phyloP scores from a whole-genome alignment of 2,888 invertebrate genomes.

The Galeopsomyia nigrocyanea region DNA sequence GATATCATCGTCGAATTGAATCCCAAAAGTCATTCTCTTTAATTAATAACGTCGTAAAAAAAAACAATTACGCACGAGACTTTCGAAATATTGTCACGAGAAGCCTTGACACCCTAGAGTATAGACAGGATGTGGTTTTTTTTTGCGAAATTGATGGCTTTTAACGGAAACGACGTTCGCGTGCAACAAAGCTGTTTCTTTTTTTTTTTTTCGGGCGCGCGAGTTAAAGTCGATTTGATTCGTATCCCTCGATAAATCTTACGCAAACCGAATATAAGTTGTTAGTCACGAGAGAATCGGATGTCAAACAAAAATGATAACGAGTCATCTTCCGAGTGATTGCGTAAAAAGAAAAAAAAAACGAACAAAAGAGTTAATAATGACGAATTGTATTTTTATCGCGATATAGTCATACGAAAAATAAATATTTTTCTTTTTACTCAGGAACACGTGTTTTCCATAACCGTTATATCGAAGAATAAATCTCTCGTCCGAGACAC shows the following conservation, averaged over 20 bases:
- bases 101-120: constrained; percentile 36
- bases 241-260: no score
- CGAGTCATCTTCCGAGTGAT: no score
- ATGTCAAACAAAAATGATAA: no score
- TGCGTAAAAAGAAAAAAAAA: no score
- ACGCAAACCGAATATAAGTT: no score
- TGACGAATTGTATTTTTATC: no score
- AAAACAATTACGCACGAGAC: no score
- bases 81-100: constrained; percentile 23
- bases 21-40: no score
- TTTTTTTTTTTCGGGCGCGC: neutral
- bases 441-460: neutral
- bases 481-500: constrained; percentile 3
- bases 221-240: neutral
- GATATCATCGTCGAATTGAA: neutral
- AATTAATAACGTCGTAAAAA: no score
- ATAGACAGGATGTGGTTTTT: constrained; percentile 18
- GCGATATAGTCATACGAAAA: no score
- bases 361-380: no score
- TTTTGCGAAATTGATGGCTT: constrained; percentile 40
- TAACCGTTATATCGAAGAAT: neutral
- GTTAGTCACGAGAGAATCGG: no score
- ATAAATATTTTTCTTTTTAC: neutral
- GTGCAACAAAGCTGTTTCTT: neutral
- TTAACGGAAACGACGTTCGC: constrained; percentile 35